Evolutionary conservation across 2,888 invertebrate genomes (phyloP).

Genomic region (Ichneumoninae sp.): DNA sequence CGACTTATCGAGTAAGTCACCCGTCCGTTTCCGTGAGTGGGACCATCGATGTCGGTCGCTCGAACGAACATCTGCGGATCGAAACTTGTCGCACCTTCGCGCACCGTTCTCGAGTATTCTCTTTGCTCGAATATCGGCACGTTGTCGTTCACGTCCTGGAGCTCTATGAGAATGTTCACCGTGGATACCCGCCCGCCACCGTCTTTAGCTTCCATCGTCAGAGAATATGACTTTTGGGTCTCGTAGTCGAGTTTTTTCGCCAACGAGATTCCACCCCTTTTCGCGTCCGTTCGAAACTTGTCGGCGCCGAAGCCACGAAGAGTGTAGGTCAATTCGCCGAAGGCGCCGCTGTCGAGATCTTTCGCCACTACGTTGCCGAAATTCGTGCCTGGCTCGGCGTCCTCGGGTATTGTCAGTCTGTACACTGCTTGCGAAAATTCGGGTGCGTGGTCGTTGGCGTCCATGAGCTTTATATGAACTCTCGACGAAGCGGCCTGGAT

Average conservation of each 20-base stretch:
- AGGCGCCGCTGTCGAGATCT: slow-evolving; percentile 90
- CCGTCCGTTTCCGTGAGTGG: slow-evolving; percentile 89
- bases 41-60: slow-evolving; percentile 91
- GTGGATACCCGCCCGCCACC: slow-evolving; percentile 91
- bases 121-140: slow-evolving; percentile 89
- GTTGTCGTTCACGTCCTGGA: slow-evolving; percentile 92
- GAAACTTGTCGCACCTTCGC: slow-evolving; percentile 91
- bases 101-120: slow-evolving; percentile 91
- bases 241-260: slow-evolving; percentile 91
- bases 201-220: slow-evolving; percentile 92
- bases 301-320: slow-evolving; percentile 92
- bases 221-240: slow-evolving; percentile 91
- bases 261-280: slow-evolving; percentile 89
- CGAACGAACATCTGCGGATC: slow-evolving; percentile 92
- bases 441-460: slow-evolving; percentile 93
- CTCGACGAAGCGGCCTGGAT: slow-evolving; percentile 86
- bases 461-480: slow-evolving; percentile 88
- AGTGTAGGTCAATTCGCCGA: slow-evolving; percentile 90
- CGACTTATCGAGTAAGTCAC: slow-evolving; percentile 89
- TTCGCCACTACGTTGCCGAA: slow-evolving; percentile 89
- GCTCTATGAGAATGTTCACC: slow-evolving; percentile 89
- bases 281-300: slow-evolving; percentile 89
- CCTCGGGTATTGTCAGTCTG: slow-evolving; percentile 89
- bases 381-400: slow-evolving; percentile 87
- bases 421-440: slow-evolving; percentile 88